phyloP scores from a whole-genome alignment of 2,888 invertebrate species.

The Dryomyza anilis region DNA sequence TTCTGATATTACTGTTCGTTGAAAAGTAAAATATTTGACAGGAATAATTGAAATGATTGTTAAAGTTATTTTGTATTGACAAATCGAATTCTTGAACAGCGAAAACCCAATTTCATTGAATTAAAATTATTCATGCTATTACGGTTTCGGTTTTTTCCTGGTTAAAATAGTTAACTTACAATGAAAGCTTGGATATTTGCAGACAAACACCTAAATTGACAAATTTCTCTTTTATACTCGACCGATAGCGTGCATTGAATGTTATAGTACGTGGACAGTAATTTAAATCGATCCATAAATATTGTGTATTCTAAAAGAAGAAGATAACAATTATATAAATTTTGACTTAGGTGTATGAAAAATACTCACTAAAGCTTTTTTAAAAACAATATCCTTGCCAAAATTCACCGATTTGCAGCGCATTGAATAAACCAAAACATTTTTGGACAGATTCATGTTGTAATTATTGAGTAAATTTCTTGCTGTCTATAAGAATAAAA shows the following conservation, averaged over 20 bases:
- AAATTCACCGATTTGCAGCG: slow-evolving; percentile 36
- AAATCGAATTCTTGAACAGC: too few relatives aligned
- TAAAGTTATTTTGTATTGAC: too few relatives aligned
- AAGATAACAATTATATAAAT: slow-evolving; percentile 4
- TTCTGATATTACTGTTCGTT: too few relatives aligned
- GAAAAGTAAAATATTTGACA: too few relatives aligned
- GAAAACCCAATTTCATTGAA: not conserved
- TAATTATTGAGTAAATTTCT: slow-evolving; percentile 42
- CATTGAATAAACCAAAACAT: slow-evolving; percentile 39
- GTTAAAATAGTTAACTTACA: slow-evolving; percentile 38
- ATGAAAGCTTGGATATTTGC: slow-evolving; percentile 27
- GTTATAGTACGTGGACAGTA: slow-evolving; percentile 33
- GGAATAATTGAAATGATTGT: too few relatives aligned
- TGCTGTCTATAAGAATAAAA: slow-evolving; percentile 32
- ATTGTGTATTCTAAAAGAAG: slow-evolving; percentile 36
- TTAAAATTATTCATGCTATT: not conserved
- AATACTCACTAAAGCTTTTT: slow-evolving; percentile 37
- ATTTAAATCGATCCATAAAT: slow-evolving; percentile 43
- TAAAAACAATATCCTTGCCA: slow-evolving; percentile 34
- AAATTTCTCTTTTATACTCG: slow-evolving; percentile 9
- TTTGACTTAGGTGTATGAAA: not conserved
- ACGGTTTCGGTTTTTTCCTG: not conserved
- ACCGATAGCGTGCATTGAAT: slow-evolving; percentile 29
- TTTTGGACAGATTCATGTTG: slow-evolving; percentile 37
- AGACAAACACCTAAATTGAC: slow-evolving; percentile 23